A percentile compares a stretch with the other conserved stretches of the same genome.
Evolutionary conservation across 2,888 invertebrate species (phyloP).

Genomic region (Helleia helle): DNA sequence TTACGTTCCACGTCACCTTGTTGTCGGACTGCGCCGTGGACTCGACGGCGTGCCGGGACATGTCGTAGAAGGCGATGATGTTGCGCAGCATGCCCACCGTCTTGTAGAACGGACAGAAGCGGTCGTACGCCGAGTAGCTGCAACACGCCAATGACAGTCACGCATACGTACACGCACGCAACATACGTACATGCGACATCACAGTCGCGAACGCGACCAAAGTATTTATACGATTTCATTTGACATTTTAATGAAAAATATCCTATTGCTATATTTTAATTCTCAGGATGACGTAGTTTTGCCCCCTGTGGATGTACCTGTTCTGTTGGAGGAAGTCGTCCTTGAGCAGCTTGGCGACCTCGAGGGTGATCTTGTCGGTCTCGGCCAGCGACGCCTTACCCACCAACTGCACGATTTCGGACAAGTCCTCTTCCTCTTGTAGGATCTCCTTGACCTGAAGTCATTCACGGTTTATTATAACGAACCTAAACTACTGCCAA

Average conservation of each 20-base stretch:
- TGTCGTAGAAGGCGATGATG: constrained; percentile 98
- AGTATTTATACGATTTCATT: too few species aligned
- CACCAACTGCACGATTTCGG: constrained; percentile 99
- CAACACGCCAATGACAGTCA: constrained; percentile 29
- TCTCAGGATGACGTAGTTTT: too few species aligned
- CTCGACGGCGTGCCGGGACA: constrained; percentile 98
- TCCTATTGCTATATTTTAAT: too few species aligned
- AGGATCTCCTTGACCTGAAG: constrained; percentile 91
- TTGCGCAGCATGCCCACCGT: constrained; percentile 99
- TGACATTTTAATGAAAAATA: too few species aligned
- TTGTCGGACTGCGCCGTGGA: constrained; percentile 98
- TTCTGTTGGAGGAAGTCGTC: constrained; percentile 99
- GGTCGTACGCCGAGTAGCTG: constrained; percentile 93
- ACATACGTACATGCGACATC: too few species aligned
- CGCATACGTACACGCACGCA: neutral
- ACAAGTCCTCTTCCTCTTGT: constrained; percentile 99
- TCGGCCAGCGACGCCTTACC: constrained; percentile 99
- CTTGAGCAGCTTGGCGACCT: constrained; percentile 97
- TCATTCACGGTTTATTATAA: too few species aligned
- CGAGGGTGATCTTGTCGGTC: constrained; percentile 98
- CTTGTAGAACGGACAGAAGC: constrained; percentile 99
- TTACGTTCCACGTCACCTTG: constrained; percentile 97
- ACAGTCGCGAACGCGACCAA: too few species aligned
- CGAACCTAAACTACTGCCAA: too few species aligned
- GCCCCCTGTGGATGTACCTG: too few species aligned